Conservation (phyloP, 2,113 vertebrate genomes). For the Spermophilus dauricus region DNA sequence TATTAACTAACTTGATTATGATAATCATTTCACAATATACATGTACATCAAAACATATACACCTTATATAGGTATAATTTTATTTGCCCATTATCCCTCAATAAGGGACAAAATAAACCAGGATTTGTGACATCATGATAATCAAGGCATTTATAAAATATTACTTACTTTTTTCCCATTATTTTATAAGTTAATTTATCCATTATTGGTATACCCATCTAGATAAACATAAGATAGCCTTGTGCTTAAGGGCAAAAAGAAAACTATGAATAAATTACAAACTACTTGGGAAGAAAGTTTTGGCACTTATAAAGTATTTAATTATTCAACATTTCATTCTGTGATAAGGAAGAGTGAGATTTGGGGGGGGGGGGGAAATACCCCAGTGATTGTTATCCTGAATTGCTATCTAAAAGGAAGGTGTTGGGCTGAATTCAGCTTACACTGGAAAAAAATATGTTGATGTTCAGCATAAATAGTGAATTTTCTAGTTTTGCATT, state of each 20-base stretch:
- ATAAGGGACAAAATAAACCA: not conserved
- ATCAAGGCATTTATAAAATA: conserved; percentile 53
- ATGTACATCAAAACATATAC: not conserved
- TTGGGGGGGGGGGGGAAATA: not conserved
- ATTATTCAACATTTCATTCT: not conserved
- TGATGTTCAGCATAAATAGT: conserved; percentile 14
- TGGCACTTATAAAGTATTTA: not conserved
- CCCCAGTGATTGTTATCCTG: not conserved
- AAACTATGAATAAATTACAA: conserved; percentile 2
- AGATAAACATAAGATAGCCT: not conserved
- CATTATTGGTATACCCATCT: not conserved
- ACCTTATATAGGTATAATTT: not conserved
- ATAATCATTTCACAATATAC: not conserved
- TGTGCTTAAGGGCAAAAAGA: not conserved
- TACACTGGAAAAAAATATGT: conserved; percentile 5
- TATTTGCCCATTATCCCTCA: not conserved
- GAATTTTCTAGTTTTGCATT: not conserved
- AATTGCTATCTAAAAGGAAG: not conserved
- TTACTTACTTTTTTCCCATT: conserved; percentile 30
- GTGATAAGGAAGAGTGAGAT: not conserved
- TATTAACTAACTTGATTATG: not conserved
- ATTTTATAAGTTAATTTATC: conserved; percentile 40
- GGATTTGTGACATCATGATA: not conserved
- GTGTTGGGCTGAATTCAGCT: not conserved
- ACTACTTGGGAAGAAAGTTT: not conserved